Evolutionary conservation across 2,888 invertebrate genomes (phyloP), one percentile per base, ranked within the genome.

Genomic region (Cybosia mesomella): DNA sequence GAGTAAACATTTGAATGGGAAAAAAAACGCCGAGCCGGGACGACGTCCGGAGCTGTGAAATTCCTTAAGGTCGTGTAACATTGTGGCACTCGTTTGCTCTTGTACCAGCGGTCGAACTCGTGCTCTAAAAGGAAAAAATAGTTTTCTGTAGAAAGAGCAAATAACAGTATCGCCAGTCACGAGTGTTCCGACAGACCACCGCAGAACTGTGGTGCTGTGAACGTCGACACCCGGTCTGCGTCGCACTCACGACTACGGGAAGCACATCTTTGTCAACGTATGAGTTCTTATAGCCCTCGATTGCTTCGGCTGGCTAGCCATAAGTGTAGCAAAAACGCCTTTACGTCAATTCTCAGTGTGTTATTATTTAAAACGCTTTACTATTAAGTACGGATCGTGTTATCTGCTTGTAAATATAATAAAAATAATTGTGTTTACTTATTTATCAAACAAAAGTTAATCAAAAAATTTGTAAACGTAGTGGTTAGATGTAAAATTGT

Each of bases 261-360:
- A 67, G 58, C 68, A 70, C 66, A 58, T 60, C 66, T 71, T 70
- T 68, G 65, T 67, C 67, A 65, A 61, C 73, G 70, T 63, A 70
- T 57, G 36, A 70, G 63, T 68, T 57, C 62, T 67, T 67, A 66
- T 72, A 77, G 75, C 81, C 85, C 83, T 87, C 88, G 87, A 84
- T 84, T 83, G 88, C 90, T 87, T 88, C 88, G 89, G 90, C 91
- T 91, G 90, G 90, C 90, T 91, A 89, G 93, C 92, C 90, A 89
- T 92, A 83, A 87, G 85, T 91, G 88, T 93, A 91, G 93, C 93
- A 87, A 91, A n/a, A 91, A 91, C 90, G 93, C 94, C 93, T 92
- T 93, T 91, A 92, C 92, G 94, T 94, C 94, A 93, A 93, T 93
- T 95, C 94, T 95, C 94, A 94, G 94, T 94, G 94, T 94, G 94